Percentiles rank a stretch among this genome's conserved stretches.
Evolutionary conservation across 1,140 invertebrate genomes (phyloP).

Genomic region (Hylyphantes graminicola): DNA sequence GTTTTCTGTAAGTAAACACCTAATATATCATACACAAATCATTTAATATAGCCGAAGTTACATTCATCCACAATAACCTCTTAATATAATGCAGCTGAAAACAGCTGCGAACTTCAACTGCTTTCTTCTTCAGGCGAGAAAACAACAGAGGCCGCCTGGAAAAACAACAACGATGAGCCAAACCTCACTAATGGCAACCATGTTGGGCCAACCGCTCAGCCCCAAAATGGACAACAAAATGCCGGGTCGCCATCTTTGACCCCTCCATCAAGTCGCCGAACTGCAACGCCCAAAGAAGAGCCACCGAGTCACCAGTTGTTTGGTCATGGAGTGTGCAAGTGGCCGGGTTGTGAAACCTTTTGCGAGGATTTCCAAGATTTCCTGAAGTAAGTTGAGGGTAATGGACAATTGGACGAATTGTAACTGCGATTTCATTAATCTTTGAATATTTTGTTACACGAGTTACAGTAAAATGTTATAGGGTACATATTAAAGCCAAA

Average conservation of each 20-base stretch:
- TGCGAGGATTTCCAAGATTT: conserved; percentile 91
- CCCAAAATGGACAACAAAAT: conserved; percentile 53
- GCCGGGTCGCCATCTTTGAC: conserved; percentile 34
- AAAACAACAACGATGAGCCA: conserved; percentile 36
- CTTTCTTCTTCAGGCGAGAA: conserved; percentile 53
- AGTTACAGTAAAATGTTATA: too few relatives aligned
- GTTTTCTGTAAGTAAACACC: too few relatives aligned
- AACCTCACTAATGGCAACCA: conserved; percentile 54
- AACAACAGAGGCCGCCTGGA: conserved; percentile 1
- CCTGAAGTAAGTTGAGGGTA: conserved; percentile 80
- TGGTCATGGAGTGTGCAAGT: conserved; percentile 94
- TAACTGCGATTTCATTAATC: too few relatives aligned
- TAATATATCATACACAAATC: too few relatives aligned
- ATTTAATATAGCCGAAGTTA: too few relatives aligned
- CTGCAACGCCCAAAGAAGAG: conserved; percentile 46
- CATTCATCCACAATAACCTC: too few relatives aligned
- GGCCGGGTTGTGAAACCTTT: conserved; percentile 94
- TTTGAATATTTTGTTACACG: too few relatives aligned
- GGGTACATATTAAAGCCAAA: too few relatives aligned
- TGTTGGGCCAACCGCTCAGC: conserved; percentile 18
- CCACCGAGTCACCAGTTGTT: conserved; percentile 72
- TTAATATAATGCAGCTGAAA: too few relatives aligned
- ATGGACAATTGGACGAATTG: too few relatives aligned
- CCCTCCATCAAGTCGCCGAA: conserved; percentile 50
- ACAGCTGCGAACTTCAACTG: background rate